Conservation (phyloP, 2,113 vertebrate genomes). For the Cygnus atratus region DNA sequence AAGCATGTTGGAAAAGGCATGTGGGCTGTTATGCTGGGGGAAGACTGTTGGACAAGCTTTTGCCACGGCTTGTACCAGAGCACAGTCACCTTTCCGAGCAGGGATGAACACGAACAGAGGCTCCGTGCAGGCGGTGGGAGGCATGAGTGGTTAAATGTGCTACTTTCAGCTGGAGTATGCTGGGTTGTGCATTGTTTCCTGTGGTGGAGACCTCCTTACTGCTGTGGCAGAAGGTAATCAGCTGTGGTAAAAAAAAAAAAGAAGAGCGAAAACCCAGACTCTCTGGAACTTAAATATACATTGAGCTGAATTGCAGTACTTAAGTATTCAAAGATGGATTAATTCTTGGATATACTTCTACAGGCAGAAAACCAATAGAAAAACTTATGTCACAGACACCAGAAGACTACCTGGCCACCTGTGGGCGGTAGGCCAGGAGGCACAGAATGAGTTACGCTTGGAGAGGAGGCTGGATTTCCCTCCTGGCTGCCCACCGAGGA, state of each 20-base stretch:
- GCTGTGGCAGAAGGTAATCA: background rate
- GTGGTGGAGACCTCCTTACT: background rate
- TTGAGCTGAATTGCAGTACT: background rate
- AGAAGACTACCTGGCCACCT: background rate
- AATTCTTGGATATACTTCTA: background rate
- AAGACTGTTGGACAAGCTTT: background rate
- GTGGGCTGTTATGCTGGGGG: background rate
- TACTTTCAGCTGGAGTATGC: background rate
- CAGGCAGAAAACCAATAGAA: accelerated
- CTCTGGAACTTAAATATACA: too few relatives aligned
- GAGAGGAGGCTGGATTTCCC: background rate
- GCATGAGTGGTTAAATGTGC: background rate
- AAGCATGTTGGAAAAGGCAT: background rate
- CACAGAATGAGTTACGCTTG: background rate
- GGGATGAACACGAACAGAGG: background rate
- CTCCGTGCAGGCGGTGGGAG: background rate
- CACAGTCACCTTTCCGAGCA: background rate
- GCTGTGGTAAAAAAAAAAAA: background rate
- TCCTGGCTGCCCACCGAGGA: background rate
- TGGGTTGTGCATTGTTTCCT: background rate
- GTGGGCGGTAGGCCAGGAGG: background rate
- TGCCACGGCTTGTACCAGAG: background rate
- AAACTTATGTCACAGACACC: background rate
- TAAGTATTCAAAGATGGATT: background rate
- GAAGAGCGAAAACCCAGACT: background rate